A percentile compares a stretch with the other conserved stretches of the same genome.
Conservation (phyloP, 2,113 vertebrate species). For the Crocuta crocuta region DNA sequence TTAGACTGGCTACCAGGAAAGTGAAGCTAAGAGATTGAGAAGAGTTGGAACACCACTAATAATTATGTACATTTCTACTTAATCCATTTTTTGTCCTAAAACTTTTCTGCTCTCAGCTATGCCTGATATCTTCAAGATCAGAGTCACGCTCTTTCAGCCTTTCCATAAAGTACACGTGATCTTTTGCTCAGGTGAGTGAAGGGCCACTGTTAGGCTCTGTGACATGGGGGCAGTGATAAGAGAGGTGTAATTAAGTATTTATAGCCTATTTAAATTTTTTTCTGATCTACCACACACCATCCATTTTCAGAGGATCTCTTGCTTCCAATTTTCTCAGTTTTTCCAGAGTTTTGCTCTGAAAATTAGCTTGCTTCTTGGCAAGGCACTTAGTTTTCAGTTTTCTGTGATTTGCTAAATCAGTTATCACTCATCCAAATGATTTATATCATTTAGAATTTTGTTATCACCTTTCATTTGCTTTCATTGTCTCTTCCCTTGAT, state of each 20-base stretch:
- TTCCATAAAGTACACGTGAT: not conserved
- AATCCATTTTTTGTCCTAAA: not conserved
- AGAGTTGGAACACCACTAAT: not conserved
- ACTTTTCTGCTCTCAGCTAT: not conserved
- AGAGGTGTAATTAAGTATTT: not conserved
- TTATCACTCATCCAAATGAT: constrained; percentile 6
- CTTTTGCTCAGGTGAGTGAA: not conserved
- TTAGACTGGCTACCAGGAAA: not conserved
- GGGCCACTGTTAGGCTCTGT: not conserved
- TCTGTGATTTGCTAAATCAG: not conserved
- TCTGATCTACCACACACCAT: not conserved
- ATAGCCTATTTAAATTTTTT: not conserved
- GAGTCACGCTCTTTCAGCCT: not conserved
- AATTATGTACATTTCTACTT: not conserved
- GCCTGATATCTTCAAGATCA: not conserved
- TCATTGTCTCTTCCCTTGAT: not conserved
- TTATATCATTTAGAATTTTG: not conserved
- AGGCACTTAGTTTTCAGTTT: not conserved
- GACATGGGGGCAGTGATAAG: not conserved
- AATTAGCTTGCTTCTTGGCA: not conserved
- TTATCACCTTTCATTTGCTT: not conserved
- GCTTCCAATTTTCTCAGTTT: not conserved
- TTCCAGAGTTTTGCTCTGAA: not conserved
- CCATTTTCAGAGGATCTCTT: not conserved
- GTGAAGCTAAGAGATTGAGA: not conserved